Conservation (phyloP, 2,797 vertebrate genomes). For the Micromesistius poutassou region DNA sequence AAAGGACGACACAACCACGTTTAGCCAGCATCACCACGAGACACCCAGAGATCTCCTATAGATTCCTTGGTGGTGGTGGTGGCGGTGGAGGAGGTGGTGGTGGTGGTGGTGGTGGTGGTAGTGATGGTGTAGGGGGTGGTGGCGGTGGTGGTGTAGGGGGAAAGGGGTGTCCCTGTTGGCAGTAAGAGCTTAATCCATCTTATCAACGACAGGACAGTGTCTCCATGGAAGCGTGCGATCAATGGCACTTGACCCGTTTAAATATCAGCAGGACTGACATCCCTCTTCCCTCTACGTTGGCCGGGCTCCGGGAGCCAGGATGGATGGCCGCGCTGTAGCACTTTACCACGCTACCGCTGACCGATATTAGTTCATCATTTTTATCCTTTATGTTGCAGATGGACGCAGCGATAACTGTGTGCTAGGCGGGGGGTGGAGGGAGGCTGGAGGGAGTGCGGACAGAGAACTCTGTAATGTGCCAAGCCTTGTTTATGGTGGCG, state of each 20-base stretch:
- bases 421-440: background rate
- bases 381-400: background rate
- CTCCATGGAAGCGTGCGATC: constrained; percentile 57
- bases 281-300: constrained; percentile 43
- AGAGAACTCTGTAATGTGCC: background rate
- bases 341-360: background rate
- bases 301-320: constrained; percentile 38
- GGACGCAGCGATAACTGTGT: background rate
- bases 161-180: constrained; percentile 50
- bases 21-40: background rate
- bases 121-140: constrained; percentile 21
- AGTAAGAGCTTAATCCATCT: constrained; percentile 64
- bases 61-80: background rate
- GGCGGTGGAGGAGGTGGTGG: background rate
- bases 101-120: background rate
- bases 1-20: background rate
- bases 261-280: constrained; percentile 59
- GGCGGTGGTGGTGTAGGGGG: constrained; percentile 51
- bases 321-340: constrained; percentile 49
- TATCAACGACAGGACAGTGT: constrained; percentile 63
- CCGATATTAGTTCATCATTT: background rate
- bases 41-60: background rate
- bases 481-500: background rate
- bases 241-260: constrained; percentile 67
- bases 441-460: background rate